Conservation (phyloP, 2,888 invertebrate genomes). For the Ormyrus thymus region DNA sequence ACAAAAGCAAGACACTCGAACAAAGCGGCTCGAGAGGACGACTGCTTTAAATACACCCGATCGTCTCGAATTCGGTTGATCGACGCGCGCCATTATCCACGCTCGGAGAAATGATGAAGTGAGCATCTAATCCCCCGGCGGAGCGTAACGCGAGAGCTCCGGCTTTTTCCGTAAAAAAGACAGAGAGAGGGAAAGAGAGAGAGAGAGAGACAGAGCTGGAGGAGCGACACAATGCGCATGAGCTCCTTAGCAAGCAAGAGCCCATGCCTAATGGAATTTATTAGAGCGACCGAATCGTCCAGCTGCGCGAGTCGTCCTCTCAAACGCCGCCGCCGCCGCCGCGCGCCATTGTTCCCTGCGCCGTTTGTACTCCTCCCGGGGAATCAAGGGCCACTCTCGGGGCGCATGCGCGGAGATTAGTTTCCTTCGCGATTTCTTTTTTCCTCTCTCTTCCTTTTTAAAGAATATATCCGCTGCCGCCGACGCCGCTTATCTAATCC, state of each 20-base stretch:
- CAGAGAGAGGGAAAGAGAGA: background rate
- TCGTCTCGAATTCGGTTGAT: slow-evolving; percentile 42
- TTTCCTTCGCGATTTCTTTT: background rate
- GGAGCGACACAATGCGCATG: slow-evolving; percentile 44
- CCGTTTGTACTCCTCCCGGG: background rate
- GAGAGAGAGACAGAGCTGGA: background rate
- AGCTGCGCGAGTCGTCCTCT: slow-evolving; percentile 4
- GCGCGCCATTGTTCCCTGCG: background rate
- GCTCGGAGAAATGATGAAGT: slow-evolving; percentile 21
- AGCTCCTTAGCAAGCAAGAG: slow-evolving; percentile 66
- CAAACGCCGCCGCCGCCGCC: background rate
- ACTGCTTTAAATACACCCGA: background rate
- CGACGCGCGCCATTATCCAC: slow-evolving; percentile 36
- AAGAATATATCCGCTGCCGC: background rate
- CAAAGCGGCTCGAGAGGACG: background rate
- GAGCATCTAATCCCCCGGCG: background rate
- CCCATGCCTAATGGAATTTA: slow-evolving; percentile 74
- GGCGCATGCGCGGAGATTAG: background rate
- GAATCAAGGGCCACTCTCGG: slow-evolving; percentile 19
- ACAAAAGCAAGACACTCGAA: background rate
- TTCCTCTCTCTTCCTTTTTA: background rate
- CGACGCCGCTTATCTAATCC: slow-evolving; percentile 42
- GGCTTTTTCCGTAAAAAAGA: slow-evolving; percentile 15
- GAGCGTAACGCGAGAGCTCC: slow-evolving; percentile 2
- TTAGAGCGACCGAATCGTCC: slow-evolving; percentile 59